A percentile compares a stretch with the other conserved stretches of the same genome.
phyloP scores from a whole-genome alignment of 2,888 invertebrate species.

The Troides oblongomaculatus region DNA sequence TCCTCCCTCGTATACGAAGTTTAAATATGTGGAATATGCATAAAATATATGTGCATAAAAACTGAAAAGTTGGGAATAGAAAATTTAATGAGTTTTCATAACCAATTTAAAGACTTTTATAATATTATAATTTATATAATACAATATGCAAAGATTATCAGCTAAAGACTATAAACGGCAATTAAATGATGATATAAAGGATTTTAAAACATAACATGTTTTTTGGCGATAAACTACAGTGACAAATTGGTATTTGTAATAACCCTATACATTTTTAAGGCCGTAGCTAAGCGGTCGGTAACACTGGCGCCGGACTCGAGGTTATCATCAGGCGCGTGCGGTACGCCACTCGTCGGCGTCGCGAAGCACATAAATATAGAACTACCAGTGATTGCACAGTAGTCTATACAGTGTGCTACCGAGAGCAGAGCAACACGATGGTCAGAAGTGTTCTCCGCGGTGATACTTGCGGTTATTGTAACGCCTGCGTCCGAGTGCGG shows the following conservation, averaged over 20 bases:
- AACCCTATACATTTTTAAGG: constrained; percentile 33
- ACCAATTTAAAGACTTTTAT: too few relatives aligned
- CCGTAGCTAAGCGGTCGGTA: constrained; percentile 42
- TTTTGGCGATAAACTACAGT: constrained; percentile 18
- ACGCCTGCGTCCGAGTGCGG: constrained; percentile 68
- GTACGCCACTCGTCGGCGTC: constrained; percentile 51
- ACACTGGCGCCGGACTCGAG: constrained; percentile 64
- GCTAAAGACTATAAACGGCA: neutral
- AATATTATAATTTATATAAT: too few relatives aligned
- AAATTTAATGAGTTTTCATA: too few relatives aligned
- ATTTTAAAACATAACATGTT: constrained; percentile 7
- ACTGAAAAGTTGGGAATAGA: too few relatives aligned
- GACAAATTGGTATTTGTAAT: constrained; percentile 26
- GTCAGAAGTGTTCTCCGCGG: constrained; percentile 58
- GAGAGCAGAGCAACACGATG: constrained; percentile 52
- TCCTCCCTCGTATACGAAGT: too few relatives aligned
- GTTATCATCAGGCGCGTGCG: constrained; percentile 76
- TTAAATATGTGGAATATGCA: too few relatives aligned
- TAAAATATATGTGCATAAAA: too few relatives aligned
- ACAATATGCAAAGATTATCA: too few relatives aligned
- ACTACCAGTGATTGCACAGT: constrained; percentile 45
- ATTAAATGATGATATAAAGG: neutral
- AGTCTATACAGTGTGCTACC: constrained; percentile 54
- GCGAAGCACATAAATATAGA: constrained; percentile 62
- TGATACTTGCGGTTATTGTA: constrained; percentile 73